Conservation (phyloP, 2,888 invertebrate species). For the Stenodema calcarata region DNA sequence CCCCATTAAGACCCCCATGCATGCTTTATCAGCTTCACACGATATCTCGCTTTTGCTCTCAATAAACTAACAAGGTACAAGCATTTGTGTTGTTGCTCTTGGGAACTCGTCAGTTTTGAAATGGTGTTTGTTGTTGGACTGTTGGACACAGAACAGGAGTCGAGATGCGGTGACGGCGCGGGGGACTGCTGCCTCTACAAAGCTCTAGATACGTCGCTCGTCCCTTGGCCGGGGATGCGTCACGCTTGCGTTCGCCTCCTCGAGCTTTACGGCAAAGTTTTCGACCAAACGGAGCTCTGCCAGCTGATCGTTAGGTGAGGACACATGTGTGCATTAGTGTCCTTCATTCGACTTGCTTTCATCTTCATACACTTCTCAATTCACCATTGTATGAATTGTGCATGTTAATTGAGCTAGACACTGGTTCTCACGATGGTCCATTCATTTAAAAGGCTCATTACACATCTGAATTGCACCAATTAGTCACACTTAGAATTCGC, state of each 20-base stretch:
- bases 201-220: slow-evolving; percentile 63
- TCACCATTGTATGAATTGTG: no score
- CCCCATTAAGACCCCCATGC: neutral
- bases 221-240: slow-evolving; percentile 83
- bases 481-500: no score
- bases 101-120: neutral
- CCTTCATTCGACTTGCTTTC: neutral
- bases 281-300: slow-evolving; percentile 79
- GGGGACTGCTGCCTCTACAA: slow-evolving; percentile 57
- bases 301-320: slow-evolving; percentile 77
- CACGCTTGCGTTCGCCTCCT: slow-evolving; percentile 84
- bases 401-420: no score
- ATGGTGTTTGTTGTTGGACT: slow-evolving; percentile 3
- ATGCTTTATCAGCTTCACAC: neutral
- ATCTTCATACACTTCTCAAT: no score
- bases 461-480: no score
- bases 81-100: neutral
- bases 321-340: neutral
- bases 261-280: slow-evolving; percentile 86
- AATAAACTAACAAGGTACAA: neutral
- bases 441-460: no score
- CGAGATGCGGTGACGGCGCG: slow-evolving; percentile 19
- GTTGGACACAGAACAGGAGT: slow-evolving; percentile 25
- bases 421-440: no score
- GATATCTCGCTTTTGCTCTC: neutral